Base-by-base conservation (phyloP, 2,113 vertebrate genomes). In the Ahaetulla prasina region DNA sequence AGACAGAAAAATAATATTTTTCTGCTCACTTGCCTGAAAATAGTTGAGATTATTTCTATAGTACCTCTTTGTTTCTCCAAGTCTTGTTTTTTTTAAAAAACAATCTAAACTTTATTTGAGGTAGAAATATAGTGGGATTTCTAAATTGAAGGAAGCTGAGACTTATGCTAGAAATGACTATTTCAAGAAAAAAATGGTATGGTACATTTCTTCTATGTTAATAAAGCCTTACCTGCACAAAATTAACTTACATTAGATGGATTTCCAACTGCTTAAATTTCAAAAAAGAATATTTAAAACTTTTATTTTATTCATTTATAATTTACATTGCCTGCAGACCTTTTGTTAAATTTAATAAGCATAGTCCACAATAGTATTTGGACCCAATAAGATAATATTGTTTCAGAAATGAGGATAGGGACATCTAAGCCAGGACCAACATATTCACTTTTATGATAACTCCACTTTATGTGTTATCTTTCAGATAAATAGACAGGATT, bases 1-100 rank as follows among this genome's bases (percentile, higher is more conserved):
- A n/a, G n/a, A 92, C 96, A 96, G 96, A 93, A 95, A 94, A 93
- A 88, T 85, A 60, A 54, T 85, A 43, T 92, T 23, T 94, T 74
- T 95, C 86, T 93, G 60, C 90, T 95, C 53, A n/a, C 87, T 88
- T 89, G 93, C 92, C 94, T 95, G 63, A 96, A 96, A 95, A 92
- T 91, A 91, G 68, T 92, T 94, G 91, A 89, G 35, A 22, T 92
- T 43, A 90, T 49, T 94, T 84, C 25, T 50, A 94, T 22, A 35
- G 90, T 92, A 93, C 91, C 3, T 0, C 86, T 20, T 91, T 6
- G 68, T 23, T 91, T 6, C 27, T 91, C 92, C 49, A 22, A 35
- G 60, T 8, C 18, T 53, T 60, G 30, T 57, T 54, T 22, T n/a
- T 30, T 52, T 7, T 11, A 57, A 60, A 88, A 60, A 63, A 30